phyloP scores from a whole-genome alignment of 2,113 vertebrate species.

The Orycteropus afer region DNA sequence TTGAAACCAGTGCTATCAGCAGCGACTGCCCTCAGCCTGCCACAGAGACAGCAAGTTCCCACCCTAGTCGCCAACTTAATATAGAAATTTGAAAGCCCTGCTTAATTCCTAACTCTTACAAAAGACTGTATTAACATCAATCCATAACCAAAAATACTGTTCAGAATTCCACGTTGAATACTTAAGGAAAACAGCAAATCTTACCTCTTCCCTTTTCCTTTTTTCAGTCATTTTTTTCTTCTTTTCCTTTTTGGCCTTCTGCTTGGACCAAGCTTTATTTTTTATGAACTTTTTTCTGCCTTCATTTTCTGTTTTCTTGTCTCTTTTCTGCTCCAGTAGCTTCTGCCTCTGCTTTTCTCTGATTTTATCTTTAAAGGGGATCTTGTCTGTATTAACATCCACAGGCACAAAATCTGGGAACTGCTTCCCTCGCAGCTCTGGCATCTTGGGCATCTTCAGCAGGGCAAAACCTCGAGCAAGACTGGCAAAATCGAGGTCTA shows the following conservation, averaged over 20 bases:
- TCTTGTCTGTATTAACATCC: conserved; percentile 90
- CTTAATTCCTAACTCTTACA: accelerated
- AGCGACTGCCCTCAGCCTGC: background rate
- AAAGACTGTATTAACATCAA: background rate
- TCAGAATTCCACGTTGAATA: background rate
- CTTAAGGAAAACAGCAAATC: background rate
- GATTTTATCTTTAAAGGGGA: conserved; percentile 95
- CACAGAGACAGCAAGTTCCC: background rate
- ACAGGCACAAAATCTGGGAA: conserved; percentile 90
- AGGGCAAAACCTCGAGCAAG: conserved; percentile 94
- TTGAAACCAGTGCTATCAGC: too few relatives aligned
- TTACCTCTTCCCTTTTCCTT: conserved; percentile 91
- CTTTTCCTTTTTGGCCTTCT: conserved; percentile 94
- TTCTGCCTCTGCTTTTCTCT: conserved; percentile 94
- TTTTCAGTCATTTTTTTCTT: conserved; percentile 90
- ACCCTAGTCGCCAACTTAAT: background rate
- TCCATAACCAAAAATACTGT: background rate
- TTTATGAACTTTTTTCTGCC: conserved; percentile 85
- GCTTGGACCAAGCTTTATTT: conserved; percentile 96
- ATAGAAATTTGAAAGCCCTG: accelerated
- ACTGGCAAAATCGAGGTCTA: conserved; percentile 94
- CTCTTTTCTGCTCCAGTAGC: conserved; percentile 87
- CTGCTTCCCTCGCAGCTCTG: conserved; percentile 92
- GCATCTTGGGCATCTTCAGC: conserved; percentile 96
- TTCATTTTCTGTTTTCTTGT: conserved; percentile 73